Evolutionary conservation across 2,888 invertebrate genomes (phyloP).

Genomic region (Scelioninae gen. 2): DNA sequence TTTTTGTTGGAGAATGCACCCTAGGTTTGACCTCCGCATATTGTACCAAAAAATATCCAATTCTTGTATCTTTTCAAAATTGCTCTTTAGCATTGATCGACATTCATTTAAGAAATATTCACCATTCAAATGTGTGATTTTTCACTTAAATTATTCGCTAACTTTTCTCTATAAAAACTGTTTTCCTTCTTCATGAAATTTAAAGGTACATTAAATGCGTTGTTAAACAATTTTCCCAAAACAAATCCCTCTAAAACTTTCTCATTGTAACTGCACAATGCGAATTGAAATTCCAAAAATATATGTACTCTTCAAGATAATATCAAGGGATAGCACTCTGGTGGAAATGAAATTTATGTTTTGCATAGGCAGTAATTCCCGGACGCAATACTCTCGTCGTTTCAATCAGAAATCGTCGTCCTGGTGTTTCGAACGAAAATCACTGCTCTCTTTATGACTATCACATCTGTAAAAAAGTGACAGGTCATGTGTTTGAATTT

Average conservation of each 20-base stretch:
- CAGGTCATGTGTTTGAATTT: too few relatives aligned
- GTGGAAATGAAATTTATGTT: slow-evolving; percentile 15
- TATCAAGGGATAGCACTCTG: slow-evolving; percentile 15
- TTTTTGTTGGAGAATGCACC: slow-evolving; percentile 24
- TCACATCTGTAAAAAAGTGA: slow-evolving; percentile 40
- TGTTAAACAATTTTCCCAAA: slow-evolving; percentile 6
- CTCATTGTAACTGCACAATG: not conserved
- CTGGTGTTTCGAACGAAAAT: slow-evolving; percentile 20
- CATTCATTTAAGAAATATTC: not conserved
- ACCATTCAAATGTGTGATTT: not conserved
- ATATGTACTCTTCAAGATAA: slow-evolving; percentile 8
- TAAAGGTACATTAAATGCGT: not conserved
- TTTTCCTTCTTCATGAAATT: not conserved
- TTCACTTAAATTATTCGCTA: not conserved
- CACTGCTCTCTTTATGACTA: slow-evolving; percentile 4
- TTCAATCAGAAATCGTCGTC: slow-evolving; percentile 24
- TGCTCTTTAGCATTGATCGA: slow-evolving; percentile 1
- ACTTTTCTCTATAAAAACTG: not conserved
- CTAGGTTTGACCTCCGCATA: slow-evolving; percentile 61
- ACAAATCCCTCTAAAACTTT: not conserved
- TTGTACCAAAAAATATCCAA: slow-evolving; percentile 59
- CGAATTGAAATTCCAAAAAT: slow-evolving; percentile 8
- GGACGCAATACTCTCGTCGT: slow-evolving; percentile 37
- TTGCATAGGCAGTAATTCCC: slow-evolving; percentile 36
- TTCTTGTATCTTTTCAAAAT: not conserved